Base-by-base conservation (phyloP, 2,888 invertebrate species). In the Caenorhabditis plicata region DNA sequence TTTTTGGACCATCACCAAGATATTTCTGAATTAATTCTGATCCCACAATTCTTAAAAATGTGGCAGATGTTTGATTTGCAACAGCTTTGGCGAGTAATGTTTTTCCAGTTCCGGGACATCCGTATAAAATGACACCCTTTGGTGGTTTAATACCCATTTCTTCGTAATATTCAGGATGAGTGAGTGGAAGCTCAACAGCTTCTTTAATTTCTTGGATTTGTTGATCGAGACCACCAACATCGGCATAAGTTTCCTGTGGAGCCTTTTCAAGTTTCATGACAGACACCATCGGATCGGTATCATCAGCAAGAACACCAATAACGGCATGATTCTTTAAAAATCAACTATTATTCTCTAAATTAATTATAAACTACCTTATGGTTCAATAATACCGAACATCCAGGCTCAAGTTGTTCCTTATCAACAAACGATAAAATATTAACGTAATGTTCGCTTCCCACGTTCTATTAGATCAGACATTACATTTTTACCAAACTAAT, bases 141-240 rank as follows among this genome's bases (percentile, higher is more conserved):
- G 98, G 98, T 13, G 98, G 96, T 81, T 94, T 93, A 74, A 99
- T 98, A 41, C 98, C 98, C 96, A 98, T 98, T 85, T 98, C 98
- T 83, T 99, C 96, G 82, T 98, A 98, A 83, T 96, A 96, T 83
- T 99, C 98, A 0, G 98, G 98, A 85, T 99, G 98, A 13, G 98
- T 99, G 17, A 98, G 84, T 0, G 98, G 98, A 62, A 98, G 84
- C 82, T 99, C 98, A 8, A 99, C 98, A 38, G 95, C 94, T 85
- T 98, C 98, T 83, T 93, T 93, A 58, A 93, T 93, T 84, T 93
- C 80, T 91, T 92, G 96, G 81, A 98, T 98, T 84, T 98, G 98
- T 29, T 96, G 84, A 94, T 80, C 80, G 31, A 80, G 68, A 5
- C 80, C 80, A 43, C 80, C 80, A n/a, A 80, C 78, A 42, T 80